Conservation (phyloP, 2,797 vertebrate genomes). For the Numenius phaeopus region DNA sequence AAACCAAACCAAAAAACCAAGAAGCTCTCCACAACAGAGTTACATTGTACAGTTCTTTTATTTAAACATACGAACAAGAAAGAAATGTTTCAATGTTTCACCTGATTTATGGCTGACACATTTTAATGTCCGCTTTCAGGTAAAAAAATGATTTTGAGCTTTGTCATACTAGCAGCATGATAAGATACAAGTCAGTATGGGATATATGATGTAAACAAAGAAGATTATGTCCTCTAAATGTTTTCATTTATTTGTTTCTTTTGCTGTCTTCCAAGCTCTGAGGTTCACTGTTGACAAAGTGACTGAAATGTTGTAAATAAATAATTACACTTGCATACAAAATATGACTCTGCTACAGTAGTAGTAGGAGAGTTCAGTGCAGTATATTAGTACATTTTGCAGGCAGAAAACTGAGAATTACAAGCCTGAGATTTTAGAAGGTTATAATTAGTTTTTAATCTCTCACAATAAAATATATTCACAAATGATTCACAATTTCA, state of each 20-base stretch:
- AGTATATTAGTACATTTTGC: neutral
- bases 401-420: neutral
- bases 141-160: neutral
- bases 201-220: neutral
- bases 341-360: neutral
- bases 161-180: neutral
- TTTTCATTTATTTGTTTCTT: neutral
- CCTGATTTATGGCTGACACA: neutral
- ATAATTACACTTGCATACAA: neutral
- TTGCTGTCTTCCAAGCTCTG: neutral
- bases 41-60: neutral
- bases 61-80: neutral
- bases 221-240: neutral
- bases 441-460: neutral
- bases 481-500: neutral
- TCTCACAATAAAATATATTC: neutral
- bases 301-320: neutral
- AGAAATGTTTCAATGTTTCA: neutral
- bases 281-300: neutral
- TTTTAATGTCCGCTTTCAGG: neutral
- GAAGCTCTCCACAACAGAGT: neutral
- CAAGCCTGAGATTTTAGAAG: neutral
- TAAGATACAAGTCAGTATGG: neutral
- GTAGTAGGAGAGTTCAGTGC: neutral
- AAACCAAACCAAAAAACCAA: fast-evolving